phyloP scores from a whole-genome alignment of 1,140 invertebrate genomes.

The Brachionus sp. region DNA sequence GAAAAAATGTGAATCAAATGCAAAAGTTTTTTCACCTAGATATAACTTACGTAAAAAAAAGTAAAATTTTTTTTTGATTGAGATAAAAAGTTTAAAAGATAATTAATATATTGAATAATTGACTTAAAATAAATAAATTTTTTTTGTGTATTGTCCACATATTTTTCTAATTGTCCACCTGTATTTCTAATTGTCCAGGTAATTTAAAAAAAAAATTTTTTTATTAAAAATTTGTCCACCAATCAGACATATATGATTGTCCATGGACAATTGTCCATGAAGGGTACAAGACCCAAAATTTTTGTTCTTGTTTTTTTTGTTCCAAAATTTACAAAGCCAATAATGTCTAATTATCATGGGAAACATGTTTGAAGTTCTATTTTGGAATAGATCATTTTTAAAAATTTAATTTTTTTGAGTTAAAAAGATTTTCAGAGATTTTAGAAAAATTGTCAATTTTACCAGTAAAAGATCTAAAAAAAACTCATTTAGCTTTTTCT shows the following conservation, averaged over 20 bases:
- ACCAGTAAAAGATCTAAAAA: too few relatives aligned
- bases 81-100: background rate
- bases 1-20: constrained; percentile 18
- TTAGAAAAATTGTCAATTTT: too few relatives aligned
- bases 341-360: too few relatives aligned
- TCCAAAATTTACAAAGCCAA: too few relatives aligned
- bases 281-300: background rate
- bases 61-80: background rate
- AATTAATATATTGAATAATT: background rate
- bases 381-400: too few relatives aligned
- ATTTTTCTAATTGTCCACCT: background rate
- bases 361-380: too few relatives aligned
- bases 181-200: background rate
- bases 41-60: constrained; percentile 9
- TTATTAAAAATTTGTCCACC: background rate
- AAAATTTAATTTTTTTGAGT: too few relatives aligned
- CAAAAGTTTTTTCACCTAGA: background rate
- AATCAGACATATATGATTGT: too few relatives aligned
- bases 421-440: too few relatives aligned
- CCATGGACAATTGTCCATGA: too few relatives aligned
- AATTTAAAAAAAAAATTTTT: background rate
- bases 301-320: too few relatives aligned
- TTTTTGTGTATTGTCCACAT: background rate
- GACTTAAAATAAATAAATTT: background rate
- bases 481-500: too few relatives aligned